Base-by-base conservation (phyloP, 2,888 invertebrate species). In the Chaetogeoica ovagalla region DNA sequence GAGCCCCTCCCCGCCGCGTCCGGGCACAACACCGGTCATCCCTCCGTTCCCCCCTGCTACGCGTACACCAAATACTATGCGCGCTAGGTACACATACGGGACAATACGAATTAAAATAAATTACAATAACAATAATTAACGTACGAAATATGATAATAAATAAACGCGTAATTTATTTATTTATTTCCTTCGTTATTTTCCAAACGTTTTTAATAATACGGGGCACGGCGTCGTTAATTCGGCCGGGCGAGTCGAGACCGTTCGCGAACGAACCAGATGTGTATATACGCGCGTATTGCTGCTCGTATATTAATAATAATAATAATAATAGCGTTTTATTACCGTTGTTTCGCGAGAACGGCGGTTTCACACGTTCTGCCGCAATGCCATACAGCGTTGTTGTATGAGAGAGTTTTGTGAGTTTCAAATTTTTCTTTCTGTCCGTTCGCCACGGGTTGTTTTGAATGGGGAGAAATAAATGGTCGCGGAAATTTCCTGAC, bases 71-170 rank as follows among this genome's bases (percentile, higher is more conserved):
- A 9, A 9, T 11, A 43, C 43, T 43, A 7, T 11, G 43, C 11
- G 11, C 43, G 11, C 43, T n/a, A 7, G 9, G 43, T 43, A 43
- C 3, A 11, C 37, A 9, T 15, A 5, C 19, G 60, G 60, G 65
- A n/a, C 55, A 13, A 30, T 37, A 59, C 59, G 65, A 71, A 71
- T 71, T 79, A 71, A 79, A 79, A 79, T 79, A 79, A 79, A 79
- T 79, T 79, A 71, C 70, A 71, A 79, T 52, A 52, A 71, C 70
- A 71, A 79, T 52, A 52, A 60, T 63, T 23, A 23, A 30, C 6
- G 23, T 55, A 68, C 48, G 43, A 43, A 43, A 43, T 66, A 39
- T 66, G 43, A 39, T 66, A 30, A 30, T 30, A 30, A 30, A 63
- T n/a, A 19, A n/a, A 57, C n/a, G n/a, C n/a, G n/a, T 57, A n/a